Evolutionary conservation across 2,888 invertebrate genomes (phyloP).

Genomic region (Saturnia pavonia): DNA sequence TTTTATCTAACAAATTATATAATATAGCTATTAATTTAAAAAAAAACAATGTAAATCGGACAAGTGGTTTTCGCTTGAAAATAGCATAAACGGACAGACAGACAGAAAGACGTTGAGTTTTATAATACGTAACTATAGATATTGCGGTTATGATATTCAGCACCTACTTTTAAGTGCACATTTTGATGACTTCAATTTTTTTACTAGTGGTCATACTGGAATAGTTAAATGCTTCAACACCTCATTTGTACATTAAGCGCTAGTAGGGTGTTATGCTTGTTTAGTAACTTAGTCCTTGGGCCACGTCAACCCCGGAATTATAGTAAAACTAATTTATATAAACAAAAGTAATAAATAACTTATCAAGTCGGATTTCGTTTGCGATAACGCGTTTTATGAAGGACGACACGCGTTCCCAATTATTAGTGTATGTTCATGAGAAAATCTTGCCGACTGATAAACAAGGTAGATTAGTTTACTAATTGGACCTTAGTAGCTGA

Average conservation of each 20-base stretch:
- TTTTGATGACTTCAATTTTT: neutral
- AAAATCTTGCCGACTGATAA: constrained; percentile 15
- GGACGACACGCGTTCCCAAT: constrained; percentile 46
- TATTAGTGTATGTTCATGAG: constrained; percentile 2
- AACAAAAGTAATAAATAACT: constrained; percentile 33
- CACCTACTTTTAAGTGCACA: neutral
- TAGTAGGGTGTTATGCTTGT: constrained; percentile 19
- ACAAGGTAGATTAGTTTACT: neutral
- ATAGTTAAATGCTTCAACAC: neutral
- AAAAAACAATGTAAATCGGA: no score
- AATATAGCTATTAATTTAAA: no score
- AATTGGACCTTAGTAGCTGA: constrained; percentile 18
- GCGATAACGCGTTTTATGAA: constrained; percentile 44
- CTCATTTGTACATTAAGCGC: neutral
- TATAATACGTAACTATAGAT: no score
- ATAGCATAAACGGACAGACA: no score
- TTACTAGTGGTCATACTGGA: neutral
- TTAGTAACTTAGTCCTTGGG: constrained; percentile 31
- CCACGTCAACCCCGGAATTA: constrained; percentile 30
- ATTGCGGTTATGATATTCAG: neutral
- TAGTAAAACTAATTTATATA: constrained; percentile 20
- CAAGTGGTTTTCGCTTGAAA: no score
- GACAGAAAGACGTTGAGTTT: no score
- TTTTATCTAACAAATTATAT: no score
- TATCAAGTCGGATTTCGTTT: constrained; percentile 36